Evolutionary conservation across 2,797 vertebrate genomes (phyloP).

Genomic region (Fringilla coelebs): DNA sequence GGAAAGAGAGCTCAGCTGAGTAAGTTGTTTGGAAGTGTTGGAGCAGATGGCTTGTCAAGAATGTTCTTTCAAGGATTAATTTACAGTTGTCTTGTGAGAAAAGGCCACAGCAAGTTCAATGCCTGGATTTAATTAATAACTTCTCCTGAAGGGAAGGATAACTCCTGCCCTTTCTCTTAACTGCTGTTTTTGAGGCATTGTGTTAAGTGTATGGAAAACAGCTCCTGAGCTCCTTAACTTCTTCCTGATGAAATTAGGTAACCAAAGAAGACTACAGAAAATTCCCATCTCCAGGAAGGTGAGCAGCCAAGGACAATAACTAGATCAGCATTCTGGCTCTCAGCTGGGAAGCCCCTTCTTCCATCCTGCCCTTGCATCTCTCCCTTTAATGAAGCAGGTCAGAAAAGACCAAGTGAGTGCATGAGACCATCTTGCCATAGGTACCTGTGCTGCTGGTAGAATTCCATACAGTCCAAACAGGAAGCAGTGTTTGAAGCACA

Average conservation of each 20-base stretch:
- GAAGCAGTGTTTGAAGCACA: background rate
- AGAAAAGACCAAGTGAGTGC: background rate
- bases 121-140: background rate
- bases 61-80: background rate
- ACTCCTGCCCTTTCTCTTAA: background rate
- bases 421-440: background rate
- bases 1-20: background rate
- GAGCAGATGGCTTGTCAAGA: background rate
- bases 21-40: background rate
- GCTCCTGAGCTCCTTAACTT: background rate
- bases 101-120: background rate
- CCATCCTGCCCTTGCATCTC: background rate
- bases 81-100: background rate
- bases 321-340: background rate
- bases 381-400: background rate
- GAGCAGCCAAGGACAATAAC: background rate
- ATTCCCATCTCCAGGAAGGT: background rate
- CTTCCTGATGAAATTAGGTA: background rate
- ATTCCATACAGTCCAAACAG: background rate
- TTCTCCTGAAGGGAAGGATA: too few species aligned
- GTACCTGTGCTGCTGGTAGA: background rate
- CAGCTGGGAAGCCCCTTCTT: background rate
- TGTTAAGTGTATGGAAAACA: background rate
- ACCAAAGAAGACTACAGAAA: background rate
- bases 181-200: background rate